Evolutionary conservation across 2,113 vertebrate genomes (phyloP), one percentile per base, ranked within the genome.

Genomic region (Irena cyanogastra): DNA sequence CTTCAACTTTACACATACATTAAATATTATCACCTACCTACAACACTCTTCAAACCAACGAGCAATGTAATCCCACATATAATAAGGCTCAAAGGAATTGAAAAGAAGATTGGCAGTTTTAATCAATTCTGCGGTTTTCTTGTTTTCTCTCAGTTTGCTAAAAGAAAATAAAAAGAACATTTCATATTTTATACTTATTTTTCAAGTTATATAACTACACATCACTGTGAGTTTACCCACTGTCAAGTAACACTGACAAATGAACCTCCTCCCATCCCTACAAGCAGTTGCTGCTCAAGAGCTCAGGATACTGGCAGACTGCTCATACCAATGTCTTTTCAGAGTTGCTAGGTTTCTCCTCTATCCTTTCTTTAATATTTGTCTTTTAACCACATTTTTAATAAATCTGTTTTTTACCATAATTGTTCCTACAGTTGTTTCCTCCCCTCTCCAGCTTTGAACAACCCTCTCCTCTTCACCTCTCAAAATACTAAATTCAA

Each of bases 11-110:
- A 84, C 41, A 50, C 20, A 50, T 7, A 41, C 2, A 86, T 56
- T 17, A 95, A 93, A 82, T 19, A 84, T 53, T 89, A 89, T 41
- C 68, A 97, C 97, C 57, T 95, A 99, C 99, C 99, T 99, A 98
- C 99, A 99, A 96, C 99, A 99, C 93, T 99, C 99, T 98, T 99
- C 99, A 97, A 99, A 99, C 99, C 99, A 99, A 74, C 98, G 98
- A 82, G 99, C 99, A 89, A 99, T 99, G 52, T 99, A 99, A 98
- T 99, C 99, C 99, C 99, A 99, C 99, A 99, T 99, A 96, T 99
- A 99, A 96, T 99, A 99, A 54, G 99, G 99, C 98, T 99, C 99
- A 97, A 99, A 99, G 9, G 99, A 99, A 97, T 99, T 99, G 97
- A 99, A 99, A 60, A 99, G 98, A 61, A 99, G 99, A 97, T 99